phyloP scores from a whole-genome alignment of 1,140 invertebrate genomes.

The Ips nitidus region DNA sequence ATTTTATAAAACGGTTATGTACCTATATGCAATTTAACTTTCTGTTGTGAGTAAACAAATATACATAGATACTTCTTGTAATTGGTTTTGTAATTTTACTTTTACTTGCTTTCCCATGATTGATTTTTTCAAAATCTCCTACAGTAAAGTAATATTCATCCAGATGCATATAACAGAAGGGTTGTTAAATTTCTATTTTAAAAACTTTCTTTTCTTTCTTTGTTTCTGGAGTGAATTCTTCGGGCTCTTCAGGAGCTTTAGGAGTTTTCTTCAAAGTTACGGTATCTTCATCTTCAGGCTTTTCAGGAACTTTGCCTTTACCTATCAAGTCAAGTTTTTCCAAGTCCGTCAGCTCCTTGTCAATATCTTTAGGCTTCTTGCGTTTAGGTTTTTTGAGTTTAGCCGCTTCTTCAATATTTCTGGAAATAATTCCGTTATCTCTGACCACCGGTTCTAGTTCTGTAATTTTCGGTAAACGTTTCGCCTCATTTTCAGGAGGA shows the following conservation, averaged over 20 bases:
- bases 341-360: slow-evolving; percentile 60
- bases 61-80: too few species aligned
- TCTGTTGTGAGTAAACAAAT: too few species aligned
- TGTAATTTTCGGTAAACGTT: slow-evolving; percentile 56
- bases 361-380: slow-evolving; percentile 57
- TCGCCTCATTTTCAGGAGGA: slow-evolving; percentile 54
- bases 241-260: slow-evolving; percentile 50
- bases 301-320: slow-evolving; percentile 52
- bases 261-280: slow-evolving; percentile 42
- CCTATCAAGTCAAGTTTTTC: slow-evolving; percentile 61
- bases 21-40: too few species aligned
- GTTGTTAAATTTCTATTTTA: too few species aligned
- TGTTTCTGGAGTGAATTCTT: slow-evolving; percentile 32
- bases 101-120: too few species aligned
- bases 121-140: too few species aligned
- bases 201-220: slow-evolving; percentile 41
- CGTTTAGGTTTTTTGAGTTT: slow-evolving; percentile 59
- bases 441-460: slow-evolving; percentile 55
- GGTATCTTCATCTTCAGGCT: slow-evolving; percentile 37
- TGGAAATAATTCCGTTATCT: slow-evolving; percentile 66
- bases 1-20: too few species aligned
- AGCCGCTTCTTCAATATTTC: slow-evolving; percentile 70
- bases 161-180: too few species aligned
- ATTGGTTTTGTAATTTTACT: too few species aligned
- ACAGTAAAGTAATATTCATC: too few species aligned